These are phyloP conservation scores for Tiaroga cobitis DNA, from an alignment of 2,797 vertebrate genomes.

Conservation along the genomic window DNA sequence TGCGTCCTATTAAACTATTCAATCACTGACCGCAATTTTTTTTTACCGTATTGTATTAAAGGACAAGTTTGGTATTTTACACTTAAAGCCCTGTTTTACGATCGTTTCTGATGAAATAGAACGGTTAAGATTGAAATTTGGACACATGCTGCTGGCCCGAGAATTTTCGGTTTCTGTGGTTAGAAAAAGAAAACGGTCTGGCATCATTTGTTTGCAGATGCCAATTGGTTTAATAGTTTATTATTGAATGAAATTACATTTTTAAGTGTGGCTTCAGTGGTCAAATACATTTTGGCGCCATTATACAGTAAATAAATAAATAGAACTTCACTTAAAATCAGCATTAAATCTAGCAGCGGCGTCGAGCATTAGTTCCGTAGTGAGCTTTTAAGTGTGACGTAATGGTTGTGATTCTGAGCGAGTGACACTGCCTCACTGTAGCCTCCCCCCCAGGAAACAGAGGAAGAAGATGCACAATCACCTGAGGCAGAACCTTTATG, in stretches of 20 bases:
- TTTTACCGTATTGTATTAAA: not conserved
- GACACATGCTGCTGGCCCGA: too few relatives aligned
- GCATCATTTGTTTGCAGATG: not conserved
- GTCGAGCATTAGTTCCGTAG: not conserved
- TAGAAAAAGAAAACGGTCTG: not conserved
- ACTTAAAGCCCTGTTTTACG: too few relatives aligned
- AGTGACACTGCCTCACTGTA: conserved; percentile 63
- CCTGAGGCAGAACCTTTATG: conserved; percentile 94
- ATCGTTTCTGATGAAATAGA: too few relatives aligned
- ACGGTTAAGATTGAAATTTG: too few relatives aligned
- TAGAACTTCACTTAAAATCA: not conserved
- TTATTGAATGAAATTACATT: too few relatives aligned
- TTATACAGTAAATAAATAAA: not conserved
- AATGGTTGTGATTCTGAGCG: conserved; percentile 41
- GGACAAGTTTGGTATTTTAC: not conserved
- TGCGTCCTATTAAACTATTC: not conserved
- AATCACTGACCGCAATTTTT: not conserved
- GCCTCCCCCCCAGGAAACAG: conserved; percentile 85
- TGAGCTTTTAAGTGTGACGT: conserved; percentile 34
- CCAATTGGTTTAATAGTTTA: not conserved
- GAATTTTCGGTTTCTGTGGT: too few relatives aligned
- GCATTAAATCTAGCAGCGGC: not conserved
- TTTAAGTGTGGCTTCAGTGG: not conserved
- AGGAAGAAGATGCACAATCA: conserved; percentile 98
- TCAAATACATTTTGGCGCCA: not conserved